Evolutionary conservation across 2,888 invertebrate species (phyloP), one percentile per base, ranked within the genome.

Genomic region (Leptinotarsa juncta): DNA sequence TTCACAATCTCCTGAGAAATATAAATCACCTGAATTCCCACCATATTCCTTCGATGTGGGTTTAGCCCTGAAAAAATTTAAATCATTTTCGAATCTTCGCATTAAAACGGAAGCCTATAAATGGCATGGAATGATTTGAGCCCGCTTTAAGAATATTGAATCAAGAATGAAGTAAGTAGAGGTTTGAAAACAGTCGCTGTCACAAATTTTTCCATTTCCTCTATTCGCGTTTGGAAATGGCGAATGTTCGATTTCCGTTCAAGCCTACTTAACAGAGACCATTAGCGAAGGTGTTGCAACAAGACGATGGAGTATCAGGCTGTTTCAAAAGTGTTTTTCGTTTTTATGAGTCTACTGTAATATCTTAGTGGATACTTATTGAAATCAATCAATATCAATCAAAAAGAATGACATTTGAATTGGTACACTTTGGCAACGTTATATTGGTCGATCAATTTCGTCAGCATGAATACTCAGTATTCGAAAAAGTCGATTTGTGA

Each of bases 131-230:
- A 66, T 26, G 23, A 66, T 70, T 68, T 57, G 53, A 65, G 55
- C 60, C 53, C 23, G 66, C 69, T 66, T 70, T 18, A 57, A 48
- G 70, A 70, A 74, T 74, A 74, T 70, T 70, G 73, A 74, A 70
- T 74, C 70, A 70, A 51, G 67, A 70, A 53, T 51, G 67, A 70
- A 67, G 70, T 60, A 67, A 74, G 70, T 32, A 60, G 55, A 67
- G 73, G 53, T 70, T 70, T 74, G 60, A 51, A 74, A 74, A 74
- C 67, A 70, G 70, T 74, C 73, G 73, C 70, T 32, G 42, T 67
- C 70, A 55, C 51, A 62, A 74, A 74, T 74, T 70, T 74, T 74
- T 67, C 70, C 70, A 74, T 74, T 74, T 70, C 73, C 73, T 48
- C 51, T 48, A 48, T 55, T 73, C 10, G 60, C 62, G 26, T 62